phyloP scores from a whole-genome alignment of 2,888 invertebrate species.

The Lymantria dispar region DNA sequence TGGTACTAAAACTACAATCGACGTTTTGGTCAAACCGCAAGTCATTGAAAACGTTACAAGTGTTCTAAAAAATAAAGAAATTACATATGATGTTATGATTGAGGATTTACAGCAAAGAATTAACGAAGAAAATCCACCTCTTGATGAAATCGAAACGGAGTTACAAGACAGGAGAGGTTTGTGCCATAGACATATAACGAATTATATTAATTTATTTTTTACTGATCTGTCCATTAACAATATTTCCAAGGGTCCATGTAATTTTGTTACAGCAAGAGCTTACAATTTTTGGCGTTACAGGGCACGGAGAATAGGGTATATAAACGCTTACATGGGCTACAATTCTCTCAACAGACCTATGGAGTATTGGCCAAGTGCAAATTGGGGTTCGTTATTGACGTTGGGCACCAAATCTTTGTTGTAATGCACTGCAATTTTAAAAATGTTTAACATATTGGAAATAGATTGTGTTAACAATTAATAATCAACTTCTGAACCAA shows the following conservation, averaged over 20 bases:
- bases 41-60: constrained; percentile 84
- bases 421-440: constrained; percentile 36
- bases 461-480: constrained; percentile 26
- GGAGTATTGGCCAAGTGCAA: constrained; percentile 83
- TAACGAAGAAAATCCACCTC: constrained; percentile 89
- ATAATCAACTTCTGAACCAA: constrained; percentile 6
- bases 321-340: constrained; percentile 78
- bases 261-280: constrained; percentile 81
- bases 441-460: constrained; percentile 18
- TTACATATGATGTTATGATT: constrained; percentile 87
- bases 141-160: constrained; percentile 85
- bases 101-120: constrained; percentile 90
- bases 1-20: constrained; percentile 84
- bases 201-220: constrained; percentile 2
- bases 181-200: constrained; percentile 26
- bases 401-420: constrained; percentile 52
- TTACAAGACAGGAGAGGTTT: constrained; percentile 87
- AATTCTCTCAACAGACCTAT: constrained; percentile 79
- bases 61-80: constrained; percentile 83
- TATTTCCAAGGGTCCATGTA: constrained; percentile 65
- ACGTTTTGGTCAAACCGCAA: constrained; percentile 87
- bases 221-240: constrained; percentile 29
- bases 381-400: constrained; percentile 83
- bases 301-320: constrained; percentile 68
- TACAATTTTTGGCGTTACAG: constrained; percentile 83